phyloP scores from a whole-genome alignment of 2,888 invertebrate species.

The Yponomeuta evonymella region DNA sequence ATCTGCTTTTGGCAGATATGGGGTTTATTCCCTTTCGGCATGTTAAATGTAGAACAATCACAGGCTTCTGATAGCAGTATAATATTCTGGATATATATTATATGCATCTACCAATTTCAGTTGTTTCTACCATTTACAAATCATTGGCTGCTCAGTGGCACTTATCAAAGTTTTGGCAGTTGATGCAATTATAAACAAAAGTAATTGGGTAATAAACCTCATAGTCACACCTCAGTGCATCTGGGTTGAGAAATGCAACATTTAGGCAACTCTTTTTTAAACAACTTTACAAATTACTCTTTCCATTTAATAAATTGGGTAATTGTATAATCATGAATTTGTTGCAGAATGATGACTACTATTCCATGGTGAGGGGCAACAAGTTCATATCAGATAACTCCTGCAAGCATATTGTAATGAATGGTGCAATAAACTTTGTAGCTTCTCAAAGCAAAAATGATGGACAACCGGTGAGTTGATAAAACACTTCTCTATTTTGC shows the following conservation, averaged over 20 bases:
- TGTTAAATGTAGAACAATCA: no score
- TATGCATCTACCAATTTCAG: no score
- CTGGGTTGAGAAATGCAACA: not conserved
- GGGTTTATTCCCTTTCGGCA: no score
- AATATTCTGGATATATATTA: no score
- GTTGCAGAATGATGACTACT: conserved; percentile 67
- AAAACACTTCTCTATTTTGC: no score
- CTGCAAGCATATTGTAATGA: conserved; percentile 65
- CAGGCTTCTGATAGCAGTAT: no score
- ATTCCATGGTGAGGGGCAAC: conserved; percentile 67
- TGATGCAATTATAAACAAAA: not conserved
- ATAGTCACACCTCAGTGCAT: not conserved
- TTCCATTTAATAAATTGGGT: not conserved
- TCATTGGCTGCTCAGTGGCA: no score
- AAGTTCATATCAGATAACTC: conserved; percentile 59
- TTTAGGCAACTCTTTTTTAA: not conserved
- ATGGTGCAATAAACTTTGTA: conserved; percentile 61
- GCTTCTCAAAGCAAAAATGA: conserved; percentile 40
- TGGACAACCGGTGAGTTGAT: conserved; percentile 43
- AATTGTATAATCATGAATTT: not conserved
- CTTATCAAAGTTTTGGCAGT: no score
- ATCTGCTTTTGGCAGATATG: no score
- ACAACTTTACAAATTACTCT: not conserved
- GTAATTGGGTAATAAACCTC: not conserved
- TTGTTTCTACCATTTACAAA: no score